Base-by-base conservation (phyloP, 1,140 invertebrate species). In the Triops longicaudatus region DNA sequence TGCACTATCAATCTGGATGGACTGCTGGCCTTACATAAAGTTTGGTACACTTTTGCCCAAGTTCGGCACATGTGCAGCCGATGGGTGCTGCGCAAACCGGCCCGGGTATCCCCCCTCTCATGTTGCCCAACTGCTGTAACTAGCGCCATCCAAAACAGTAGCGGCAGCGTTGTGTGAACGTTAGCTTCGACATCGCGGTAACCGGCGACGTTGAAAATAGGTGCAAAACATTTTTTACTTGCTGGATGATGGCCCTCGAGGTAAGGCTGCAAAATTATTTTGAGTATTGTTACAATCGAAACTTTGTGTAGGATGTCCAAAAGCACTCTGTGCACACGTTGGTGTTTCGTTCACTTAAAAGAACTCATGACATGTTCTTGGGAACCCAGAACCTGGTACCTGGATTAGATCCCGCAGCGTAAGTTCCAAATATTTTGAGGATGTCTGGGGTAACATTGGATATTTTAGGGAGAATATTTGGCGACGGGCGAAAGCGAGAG, bases 351-450 rank as follows among this genome's bases (percentile, higher is more conserved):
- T 99, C 97, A 6, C 86, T 99, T 77, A 99, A 99, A 84, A 86
- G 98, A 81, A 97, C 96, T 14, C 97, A 99, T 84, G 98, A 99
- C 85, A 95, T 98, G 91, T 99, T 99, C 85, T 84, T 98, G 43
- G 89, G 91, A 42, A 95, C 98, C 83, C 95, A 98, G 83, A 91
- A 92, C 72, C 87, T 90, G 76, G 84, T 97, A 71, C 95, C 96
- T n/a, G 90, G 94, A 79, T 85, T 91, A 10, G 92, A 95, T 84
- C 89, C 91, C 80, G 87, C 88, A 82, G 88, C 93, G 93, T 95
- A 87, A 90, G 91, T 89, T 81, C 79, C 27, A 31, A 78, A 74
- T 78, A 26, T 72, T 42, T 77, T 17, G 17, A 22, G 22, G 11
- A 31, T n/a, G 17, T 22, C 27, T 7, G 17, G 14, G 6, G 5